Base-by-base conservation (phyloP, 2,113 vertebrate genomes). In the Arvicanthis niloticus region DNA sequence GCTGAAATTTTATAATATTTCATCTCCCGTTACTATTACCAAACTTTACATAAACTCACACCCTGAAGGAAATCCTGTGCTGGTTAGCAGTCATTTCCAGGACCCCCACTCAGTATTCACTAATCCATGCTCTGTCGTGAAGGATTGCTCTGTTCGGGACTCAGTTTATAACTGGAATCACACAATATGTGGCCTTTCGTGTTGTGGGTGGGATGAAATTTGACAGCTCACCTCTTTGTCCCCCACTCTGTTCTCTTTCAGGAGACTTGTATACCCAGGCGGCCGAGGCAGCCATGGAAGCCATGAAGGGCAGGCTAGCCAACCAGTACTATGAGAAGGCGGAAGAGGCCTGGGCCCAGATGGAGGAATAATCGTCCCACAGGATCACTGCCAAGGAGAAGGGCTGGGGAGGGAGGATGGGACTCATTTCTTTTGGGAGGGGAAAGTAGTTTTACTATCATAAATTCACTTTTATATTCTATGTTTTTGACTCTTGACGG, bases 251-350 rank as follows among this genome's bases (percentile, higher is more conserved):
- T 90, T 98, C 40, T 91, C 58, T 72, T 97, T 26, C 94, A 99
- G 99, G 99, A 37, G 99, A 99, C 76, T 96, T 99, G 94, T 99
- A 99, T 97, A 99, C 99, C 15, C 99, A 99, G 98, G 99, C 99
- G 3, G 99, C 99, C 0, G 99, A 99, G 94, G 99, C 99, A 1
- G 99, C 99, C 0, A 99, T 99, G 99, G 99, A 99, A 81, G 99
- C 99, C 80, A 99, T 99, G 99, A 99, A 99, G 81, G 99, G 99
- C 82, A 98, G 99, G 24, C 97, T 99, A 94, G 99, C 99, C 73
- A 99, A 99, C 97, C 98, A 99, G 96, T 99, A 99, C 98, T 99
- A 99, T 96, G 98, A 99, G 98, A 99, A 99, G 98, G 99, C 99
- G 0, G 99, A 99, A 94, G 99, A 99, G 94, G 99, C 99, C 77